Percentiles rank a stretch among this genome's conserved stretches.
Evolutionary conservation across 2,888 invertebrate genomes (phyloP).

Genomic region (Andrena minutula): DNA sequence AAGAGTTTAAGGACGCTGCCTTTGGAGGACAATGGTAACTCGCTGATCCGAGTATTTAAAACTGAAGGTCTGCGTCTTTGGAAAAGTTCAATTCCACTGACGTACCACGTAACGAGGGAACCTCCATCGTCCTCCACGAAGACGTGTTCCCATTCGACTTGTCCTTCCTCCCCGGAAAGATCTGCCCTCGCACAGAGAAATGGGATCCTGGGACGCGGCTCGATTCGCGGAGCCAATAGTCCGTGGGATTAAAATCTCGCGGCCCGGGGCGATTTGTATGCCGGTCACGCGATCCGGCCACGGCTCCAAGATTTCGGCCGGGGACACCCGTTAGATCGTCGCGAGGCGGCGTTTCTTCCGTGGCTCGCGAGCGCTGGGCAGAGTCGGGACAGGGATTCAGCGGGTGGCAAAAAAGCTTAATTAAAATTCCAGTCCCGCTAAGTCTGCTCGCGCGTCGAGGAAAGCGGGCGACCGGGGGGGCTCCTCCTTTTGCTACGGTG

Average conservation of each 20-base stretch:
- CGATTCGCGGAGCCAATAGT: conserved; percentile 44
- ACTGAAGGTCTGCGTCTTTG: neutral
- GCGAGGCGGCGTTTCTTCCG: conserved; percentile 53
- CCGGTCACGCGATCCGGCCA: conserved; percentile 24
- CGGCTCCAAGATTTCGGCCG: conserved; percentile 5
- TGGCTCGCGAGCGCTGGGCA: conserved; percentile 39
- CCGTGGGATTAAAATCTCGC: conserved; percentile 45
- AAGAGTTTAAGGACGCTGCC: too few species aligned
- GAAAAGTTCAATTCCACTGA: neutral
- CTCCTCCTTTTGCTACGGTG: conserved; percentile 51
- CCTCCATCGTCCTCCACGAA: neutral
- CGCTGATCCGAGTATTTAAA: too few species aligned
- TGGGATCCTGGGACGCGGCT: neutral
- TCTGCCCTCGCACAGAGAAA: conserved; percentile 8
- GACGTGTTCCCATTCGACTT: conserved; percentile 5
- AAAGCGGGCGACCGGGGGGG: neutral
- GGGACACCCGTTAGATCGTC: conserved; percentile 66
- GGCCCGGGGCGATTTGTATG: conserved; percentile 45
- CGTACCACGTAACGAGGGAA: neutral
- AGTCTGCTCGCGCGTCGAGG: conserved; percentile 62
- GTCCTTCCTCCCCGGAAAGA: neutral
- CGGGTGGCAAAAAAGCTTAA: conserved; percentile 76
- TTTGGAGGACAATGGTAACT: too few species aligned
- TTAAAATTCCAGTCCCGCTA: conserved; percentile 77
- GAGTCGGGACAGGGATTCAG: conserved; percentile 66